A percentile compares a stretch with the other conserved stretches of the same genome.
Conservation (phyloP, 2,888 invertebrate genomes). For the Hetaerina titia region DNA sequence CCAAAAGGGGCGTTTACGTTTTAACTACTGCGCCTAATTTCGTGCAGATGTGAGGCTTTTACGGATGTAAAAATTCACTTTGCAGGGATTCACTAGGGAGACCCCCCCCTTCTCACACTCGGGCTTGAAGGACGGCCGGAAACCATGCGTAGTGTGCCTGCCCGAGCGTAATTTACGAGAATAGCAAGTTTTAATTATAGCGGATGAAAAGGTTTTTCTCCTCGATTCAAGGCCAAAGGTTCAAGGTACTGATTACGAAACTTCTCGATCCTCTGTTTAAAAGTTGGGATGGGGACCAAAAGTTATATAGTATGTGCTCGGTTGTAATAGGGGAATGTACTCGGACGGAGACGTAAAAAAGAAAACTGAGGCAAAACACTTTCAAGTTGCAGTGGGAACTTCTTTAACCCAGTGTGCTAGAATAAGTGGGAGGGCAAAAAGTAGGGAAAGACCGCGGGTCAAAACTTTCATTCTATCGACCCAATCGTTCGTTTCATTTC, state of each 20-base stretch:
- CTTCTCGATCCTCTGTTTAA: background rate
- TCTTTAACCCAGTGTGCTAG: too few relatives aligned
- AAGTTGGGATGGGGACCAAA: background rate
- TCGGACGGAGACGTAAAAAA: too few relatives aligned
- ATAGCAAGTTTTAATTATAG: constrained; percentile 23
- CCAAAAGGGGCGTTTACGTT: background rate
- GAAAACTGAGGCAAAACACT: too few relatives aligned
- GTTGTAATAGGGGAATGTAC: too few relatives aligned
- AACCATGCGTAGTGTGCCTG: background rate
- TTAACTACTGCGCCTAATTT: background rate
- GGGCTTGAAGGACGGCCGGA: background rate
- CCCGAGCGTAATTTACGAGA: background rate
- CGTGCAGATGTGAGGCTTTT: background rate
- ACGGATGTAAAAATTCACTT: background rate
- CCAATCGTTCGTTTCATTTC: too few relatives aligned
- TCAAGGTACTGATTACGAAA: background rate
- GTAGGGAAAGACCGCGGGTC: too few relatives aligned
- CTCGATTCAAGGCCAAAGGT: background rate
- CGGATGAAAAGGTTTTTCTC: background rate
- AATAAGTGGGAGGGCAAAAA: too few relatives aligned
- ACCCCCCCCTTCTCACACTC: too few relatives aligned
- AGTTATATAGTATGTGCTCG: too few relatives aligned
- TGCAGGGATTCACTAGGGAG: background rate
- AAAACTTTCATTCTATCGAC: too few relatives aligned
- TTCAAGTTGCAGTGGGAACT: too few relatives aligned